phyloP scores from a whole-genome alignment of 2,113 vertebrate species.

The Papio anubis region DNA sequence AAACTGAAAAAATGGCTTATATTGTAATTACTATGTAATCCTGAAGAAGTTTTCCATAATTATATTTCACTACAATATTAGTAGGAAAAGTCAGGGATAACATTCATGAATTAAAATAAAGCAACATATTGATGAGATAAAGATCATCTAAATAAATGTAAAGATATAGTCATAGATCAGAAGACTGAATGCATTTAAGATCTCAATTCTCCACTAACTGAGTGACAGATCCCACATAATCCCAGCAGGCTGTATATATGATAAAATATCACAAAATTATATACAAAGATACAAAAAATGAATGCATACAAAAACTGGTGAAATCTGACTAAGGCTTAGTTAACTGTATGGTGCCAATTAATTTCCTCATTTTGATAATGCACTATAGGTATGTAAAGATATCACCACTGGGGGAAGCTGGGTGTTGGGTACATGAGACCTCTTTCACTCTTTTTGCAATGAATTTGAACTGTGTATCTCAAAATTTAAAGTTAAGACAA shows the following conservation, averaged over 20 bases:
- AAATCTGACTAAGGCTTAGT: not conserved
- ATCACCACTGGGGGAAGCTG: not conserved
- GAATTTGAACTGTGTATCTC: constrained; percentile 13
- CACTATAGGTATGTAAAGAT: not conserved
- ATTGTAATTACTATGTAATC: not conserved
- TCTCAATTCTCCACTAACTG: constrained; percentile 37
- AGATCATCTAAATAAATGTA: not conserved
- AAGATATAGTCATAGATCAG: not conserved
- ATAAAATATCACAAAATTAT: constrained; percentile 16
- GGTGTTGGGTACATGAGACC: not conserved
- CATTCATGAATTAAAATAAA: not conserved
- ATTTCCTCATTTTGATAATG: not conserved
- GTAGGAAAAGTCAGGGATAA: not conserved
- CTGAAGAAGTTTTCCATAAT: not conserved
- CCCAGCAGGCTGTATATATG: not conserved
- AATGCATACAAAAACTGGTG: not conserved
- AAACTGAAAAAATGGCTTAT: not conserved
- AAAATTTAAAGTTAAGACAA: constrained; percentile 4
- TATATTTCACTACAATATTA: not conserved
- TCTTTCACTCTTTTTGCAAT: not conserved
- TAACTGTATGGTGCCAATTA: not conserved
- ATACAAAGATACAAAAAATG: not conserved
- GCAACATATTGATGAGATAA: not conserved
- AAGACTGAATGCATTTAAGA: not conserved
- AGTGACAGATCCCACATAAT: not conserved